These are phyloP conservation scores for Lagopus leucura DNA, from an alignment of 2,113 vertebrate genomes.

Conservation along the genomic window DNA sequence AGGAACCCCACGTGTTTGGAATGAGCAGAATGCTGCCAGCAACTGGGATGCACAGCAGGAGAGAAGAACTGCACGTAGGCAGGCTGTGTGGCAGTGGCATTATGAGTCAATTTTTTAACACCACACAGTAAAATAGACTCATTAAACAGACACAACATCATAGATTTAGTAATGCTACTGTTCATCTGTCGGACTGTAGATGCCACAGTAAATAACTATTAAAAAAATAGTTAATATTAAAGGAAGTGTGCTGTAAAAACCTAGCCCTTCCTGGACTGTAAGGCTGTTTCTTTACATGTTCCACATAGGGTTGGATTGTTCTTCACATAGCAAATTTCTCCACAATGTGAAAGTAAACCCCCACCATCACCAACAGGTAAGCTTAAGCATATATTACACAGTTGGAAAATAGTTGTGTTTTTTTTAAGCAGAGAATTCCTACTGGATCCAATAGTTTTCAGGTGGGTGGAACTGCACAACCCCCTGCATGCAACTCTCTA, in stretches of 20 bases:
- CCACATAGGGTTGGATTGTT: background rate
- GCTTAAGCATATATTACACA: accelerated
- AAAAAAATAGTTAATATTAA: background rate
- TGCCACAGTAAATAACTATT: background rate
- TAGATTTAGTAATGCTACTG: background rate
- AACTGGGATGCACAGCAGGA: background rate
- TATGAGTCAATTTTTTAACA: background rate
- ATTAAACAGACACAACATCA: background rate
- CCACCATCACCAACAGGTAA: accelerated
- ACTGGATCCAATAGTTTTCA: accelerated
- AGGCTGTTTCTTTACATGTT: accelerated
- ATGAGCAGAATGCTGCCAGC: accelerated
- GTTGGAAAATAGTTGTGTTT: background rate
- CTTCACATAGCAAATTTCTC: background rate
- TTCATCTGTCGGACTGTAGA: background rate
- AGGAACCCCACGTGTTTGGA: background rate
- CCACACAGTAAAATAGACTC: background rate
- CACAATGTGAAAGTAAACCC: background rate
- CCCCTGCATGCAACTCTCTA: constrained; percentile 40
- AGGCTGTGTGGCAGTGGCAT: background rate
- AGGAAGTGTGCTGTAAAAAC: background rate
- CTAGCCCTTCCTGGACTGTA: background rate
- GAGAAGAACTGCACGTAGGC: background rate
- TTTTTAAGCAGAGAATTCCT: background rate
- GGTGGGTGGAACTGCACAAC: background rate